Evolutionary conservation across 2,888 invertebrate species (phyloP).

Genomic region (Himalopsyche anomala): DNA sequence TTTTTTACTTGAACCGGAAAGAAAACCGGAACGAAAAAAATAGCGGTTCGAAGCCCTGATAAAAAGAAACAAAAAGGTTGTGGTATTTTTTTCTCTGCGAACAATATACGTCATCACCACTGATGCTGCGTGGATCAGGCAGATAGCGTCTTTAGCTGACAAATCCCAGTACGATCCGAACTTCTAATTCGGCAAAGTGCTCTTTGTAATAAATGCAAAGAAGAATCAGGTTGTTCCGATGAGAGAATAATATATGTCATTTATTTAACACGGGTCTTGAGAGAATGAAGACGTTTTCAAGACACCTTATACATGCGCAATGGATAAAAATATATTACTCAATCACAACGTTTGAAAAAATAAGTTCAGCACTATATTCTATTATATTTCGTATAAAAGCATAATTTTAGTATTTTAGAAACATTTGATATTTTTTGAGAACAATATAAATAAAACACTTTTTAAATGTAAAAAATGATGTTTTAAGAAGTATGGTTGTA

Average conservation of each 20-base stretch:
- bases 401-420: too few relatives aligned
- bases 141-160: conserved; percentile 23
- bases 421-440: too few relatives aligned
- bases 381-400: too few relatives aligned
- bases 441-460: too few relatives aligned
- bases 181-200: conserved; percentile 60
- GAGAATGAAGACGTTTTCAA: not conserved
- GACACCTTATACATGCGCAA: not conserved
- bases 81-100: conserved; percentile 19
- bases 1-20: too few relatives aligned
- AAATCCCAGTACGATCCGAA: conserved; percentile 50
- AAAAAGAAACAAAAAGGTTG: conserved; percentile 22
- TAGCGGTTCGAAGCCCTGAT: not conserved
- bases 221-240: conserved; percentile 23
- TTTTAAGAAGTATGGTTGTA: too few relatives aligned
- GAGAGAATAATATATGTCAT: conserved; percentile 25
- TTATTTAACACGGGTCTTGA: not conserved
- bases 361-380: too few relatives aligned
- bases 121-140: conserved; percentile 10
- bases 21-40: too few relatives aligned
- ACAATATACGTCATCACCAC: conserved; percentile 42
- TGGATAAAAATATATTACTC: not conserved
- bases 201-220: conserved; percentile 48
- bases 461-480: too few relatives aligned
- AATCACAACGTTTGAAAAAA: too few relatives aligned